Percentiles rank a stretch among this genome's conserved stretches.
These are phyloP conservation scores for Stichopus horrens DNA, from an alignment of 53 echinoderm and acorn worm species.

Conservation along the genomic window DNA sequence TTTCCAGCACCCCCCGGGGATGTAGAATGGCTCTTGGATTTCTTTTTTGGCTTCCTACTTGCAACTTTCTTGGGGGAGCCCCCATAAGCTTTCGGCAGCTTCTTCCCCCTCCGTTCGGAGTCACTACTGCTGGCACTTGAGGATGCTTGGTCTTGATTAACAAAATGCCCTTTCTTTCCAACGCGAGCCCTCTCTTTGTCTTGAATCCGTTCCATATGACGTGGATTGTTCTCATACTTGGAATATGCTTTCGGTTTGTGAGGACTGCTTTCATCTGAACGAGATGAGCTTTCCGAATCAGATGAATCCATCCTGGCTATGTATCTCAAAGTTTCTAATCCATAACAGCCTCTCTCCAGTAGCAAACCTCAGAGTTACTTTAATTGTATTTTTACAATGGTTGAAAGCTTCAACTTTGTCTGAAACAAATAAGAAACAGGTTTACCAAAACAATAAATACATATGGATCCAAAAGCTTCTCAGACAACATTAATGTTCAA, in stretches of 20 bases:
- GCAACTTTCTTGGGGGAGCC: not conserved
- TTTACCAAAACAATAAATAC: no score
- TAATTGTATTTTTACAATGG: no score
- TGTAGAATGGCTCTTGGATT: not conserved
- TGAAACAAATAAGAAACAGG: no score
- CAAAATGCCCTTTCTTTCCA: slow-evolving; percentile 39
- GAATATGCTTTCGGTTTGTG: slow-evolving; percentile 26
- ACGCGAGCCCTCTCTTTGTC: slow-evolving; percentile 34
- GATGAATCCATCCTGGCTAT: slow-evolving; percentile 18
- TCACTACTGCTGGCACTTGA: slow-evolving; percentile 24
- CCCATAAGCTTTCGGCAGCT: slow-evolving; percentile 32
- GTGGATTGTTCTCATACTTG: slow-evolving; percentile 36
- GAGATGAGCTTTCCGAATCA: not conserved
- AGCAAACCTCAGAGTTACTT: no score
- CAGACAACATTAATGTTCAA: no score
- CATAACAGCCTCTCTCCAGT: not conserved
- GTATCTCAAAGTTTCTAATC: not conserved
- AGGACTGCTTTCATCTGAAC: not conserved
- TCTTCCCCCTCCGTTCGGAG: not conserved
- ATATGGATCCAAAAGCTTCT: no score
- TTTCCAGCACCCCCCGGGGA: not conserved
- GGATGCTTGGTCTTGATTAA: slow-evolving; percentile 27
- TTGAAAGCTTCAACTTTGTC: no score
- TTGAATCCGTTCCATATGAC: slow-evolving; percentile 27
- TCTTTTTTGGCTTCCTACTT: slow-evolving; percentile 5